Evolutionary conservation across 2,888 invertebrate genomes (phyloP), one percentile per base, ranked within the genome.

Genomic region (Aricia artaxerxes): DNA sequence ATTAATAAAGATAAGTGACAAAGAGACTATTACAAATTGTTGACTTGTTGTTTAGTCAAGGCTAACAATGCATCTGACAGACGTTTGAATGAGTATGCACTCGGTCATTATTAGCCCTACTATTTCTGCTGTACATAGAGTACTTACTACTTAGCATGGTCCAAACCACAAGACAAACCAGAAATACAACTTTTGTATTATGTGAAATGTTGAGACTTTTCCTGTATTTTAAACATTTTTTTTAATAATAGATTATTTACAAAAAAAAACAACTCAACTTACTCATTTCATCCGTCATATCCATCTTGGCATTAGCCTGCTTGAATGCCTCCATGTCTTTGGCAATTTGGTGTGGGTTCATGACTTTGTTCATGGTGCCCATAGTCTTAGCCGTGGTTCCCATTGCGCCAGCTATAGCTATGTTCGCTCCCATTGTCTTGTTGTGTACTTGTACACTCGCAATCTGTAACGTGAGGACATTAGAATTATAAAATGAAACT

Each of bases 261-360:
- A 24, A 24, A 24, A 24, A 24, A 24, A 24, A 24, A 24, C 24
- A 53, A 53, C 24, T 24, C 2, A 79, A 94, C 96, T 94, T 95
- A 98, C 97, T 97, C 97, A 98, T 97, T 94, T 99, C 99, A 92
- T 99, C 98, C 0, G 98, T 97, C 98, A 99, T 98, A 84, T 97
- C 98, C 97, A 99, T 98, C 88, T 97, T 98, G 89, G 97, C 97
- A 84, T 96, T 96, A 60, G 97, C 98, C 86, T 96, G 96, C 86
- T 96, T 96, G 92, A 99, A 99, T 11, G 97, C 97, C 85, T 97
- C 96, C 95, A 98, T 96, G 82, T 97, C 97, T 83, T 96, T 96
- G 1, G 97, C 97, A 13, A 98, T 95, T 85, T 97, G 96, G 88
- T 97, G 97, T 1, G 98, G 98, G 83, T 97, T 97, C 96, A 98